These are phyloP conservation scores for Chelonus insularis DNA, from an alignment of 1,140 invertebrate genomes.

Conservation along the genomic window DNA sequence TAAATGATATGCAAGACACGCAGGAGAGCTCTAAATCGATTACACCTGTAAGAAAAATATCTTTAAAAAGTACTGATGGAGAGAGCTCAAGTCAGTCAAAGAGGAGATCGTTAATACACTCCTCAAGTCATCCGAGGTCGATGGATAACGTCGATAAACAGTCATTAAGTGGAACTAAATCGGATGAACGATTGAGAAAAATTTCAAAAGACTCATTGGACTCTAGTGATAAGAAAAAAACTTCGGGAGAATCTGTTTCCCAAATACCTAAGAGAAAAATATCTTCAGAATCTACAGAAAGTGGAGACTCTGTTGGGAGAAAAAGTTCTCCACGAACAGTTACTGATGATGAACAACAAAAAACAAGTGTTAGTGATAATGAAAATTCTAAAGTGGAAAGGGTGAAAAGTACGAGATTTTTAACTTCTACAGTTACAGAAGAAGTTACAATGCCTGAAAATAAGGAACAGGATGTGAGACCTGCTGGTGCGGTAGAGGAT, in stretches of 20 bases:
- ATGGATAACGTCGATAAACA: slow-evolving; percentile 21
- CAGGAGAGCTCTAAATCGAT: slow-evolving; percentile 5
- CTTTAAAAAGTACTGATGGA: slow-evolving; percentile 19
- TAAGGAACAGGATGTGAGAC: slow-evolving; percentile 36
- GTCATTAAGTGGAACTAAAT: slow-evolving; percentile 8
- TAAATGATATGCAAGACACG: slow-evolving; percentile 5
- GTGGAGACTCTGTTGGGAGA: neutral
- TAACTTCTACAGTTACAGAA: slow-evolving; percentile 48
- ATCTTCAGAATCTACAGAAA: slow-evolving; percentile 15
- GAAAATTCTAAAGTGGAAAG: slow-evolving; percentile 27
- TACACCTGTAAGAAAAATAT: slow-evolving; percentile 20
- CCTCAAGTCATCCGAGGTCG: slow-evolving; percentile 16
- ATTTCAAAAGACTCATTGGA: slow-evolving; percentile 23
- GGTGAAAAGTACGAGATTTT: slow-evolving; percentile 52
- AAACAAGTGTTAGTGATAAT: slow-evolving; percentile 30
- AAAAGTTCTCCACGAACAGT: slow-evolving; percentile 1
- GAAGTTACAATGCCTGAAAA: slow-evolving; percentile 41
- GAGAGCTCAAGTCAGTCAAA: slow-evolving; percentile 11
- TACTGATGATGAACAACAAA: slow-evolving; percentile 25
- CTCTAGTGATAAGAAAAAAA: slow-evolving; percentile 7
- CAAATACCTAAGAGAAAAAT: slow-evolving; percentile 29
- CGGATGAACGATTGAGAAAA: slow-evolving; percentile 22
- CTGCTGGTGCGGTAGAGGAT: slow-evolving; percentile 34
- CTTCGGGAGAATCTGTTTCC: slow-evolving; percentile 7
- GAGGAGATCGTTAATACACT: neutral